Evolutionary conservation across 2,113 vertebrate species (phyloP).

Genomic region (Canis aureus): DNA sequence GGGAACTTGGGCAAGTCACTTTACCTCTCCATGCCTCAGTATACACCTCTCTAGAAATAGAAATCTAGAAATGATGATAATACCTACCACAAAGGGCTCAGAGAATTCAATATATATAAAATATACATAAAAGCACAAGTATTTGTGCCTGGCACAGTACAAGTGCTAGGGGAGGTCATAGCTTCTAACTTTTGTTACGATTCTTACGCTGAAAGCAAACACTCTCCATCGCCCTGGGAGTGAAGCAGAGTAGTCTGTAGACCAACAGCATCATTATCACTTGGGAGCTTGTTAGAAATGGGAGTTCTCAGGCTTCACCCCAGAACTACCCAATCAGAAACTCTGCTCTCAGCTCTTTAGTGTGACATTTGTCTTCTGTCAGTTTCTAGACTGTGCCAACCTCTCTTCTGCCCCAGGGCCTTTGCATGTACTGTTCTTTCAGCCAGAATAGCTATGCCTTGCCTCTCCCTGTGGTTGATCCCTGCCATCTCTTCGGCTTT

Average conservation of each 20-base stretch:
- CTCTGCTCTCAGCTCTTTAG: neutral
- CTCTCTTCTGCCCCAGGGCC: neutral
- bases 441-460: neutral
- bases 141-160: neutral
- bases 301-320: too few species aligned
- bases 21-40: neutral
- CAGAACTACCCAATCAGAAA: neutral
- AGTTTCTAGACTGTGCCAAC: neutral
- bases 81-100: neutral
- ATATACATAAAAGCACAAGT: neutral
- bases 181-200: neutral
- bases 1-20: neutral
- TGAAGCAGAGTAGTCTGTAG: neutral
- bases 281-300: neutral
- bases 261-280: neutral
- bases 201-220: rapidly evolving
- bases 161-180: neutral
- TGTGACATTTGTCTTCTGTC: neutral
- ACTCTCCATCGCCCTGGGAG: neutral
- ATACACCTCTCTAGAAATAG: neutral
- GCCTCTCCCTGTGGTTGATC: neutral
- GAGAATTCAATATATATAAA: neutral
- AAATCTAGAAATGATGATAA: neutral
- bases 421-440: neutral
- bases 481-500: neutral